A percentile compares a stretch with the other conserved stretches of the same genome.
Conservation (phyloP, 2,888 invertebrate species). For the Cosmorhoe ocellata region DNA sequence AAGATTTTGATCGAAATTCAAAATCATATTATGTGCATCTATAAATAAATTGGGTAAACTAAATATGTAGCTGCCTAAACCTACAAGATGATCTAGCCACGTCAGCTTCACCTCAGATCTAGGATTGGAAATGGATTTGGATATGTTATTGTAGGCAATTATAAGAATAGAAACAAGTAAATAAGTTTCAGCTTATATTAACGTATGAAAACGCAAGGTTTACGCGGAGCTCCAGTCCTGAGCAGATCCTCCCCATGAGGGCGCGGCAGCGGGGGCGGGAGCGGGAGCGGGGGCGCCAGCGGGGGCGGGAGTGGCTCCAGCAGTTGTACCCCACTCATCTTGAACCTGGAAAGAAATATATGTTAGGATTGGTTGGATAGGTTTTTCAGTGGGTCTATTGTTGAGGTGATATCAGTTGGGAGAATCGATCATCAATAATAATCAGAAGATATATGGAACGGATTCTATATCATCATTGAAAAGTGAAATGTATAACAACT, state of each 20-base stretch:
- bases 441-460: constrained; percentile 16
- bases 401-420: constrained; percentile 1
- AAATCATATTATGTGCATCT: too few species aligned
- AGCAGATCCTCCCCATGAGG: constrained; percentile 84
- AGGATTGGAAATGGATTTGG: neutral
- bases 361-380: too few species aligned
- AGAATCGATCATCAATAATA: constrained; percentile 10
- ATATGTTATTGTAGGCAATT: neutral
- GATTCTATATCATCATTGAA: constrained; percentile 9
- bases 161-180: constrained; percentile 50
- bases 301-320: constrained; percentile 50
- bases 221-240: constrained; percentile 81
- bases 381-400: too few species aligned
- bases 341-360: constrained; percentile 62
- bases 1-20: too few species aligned
- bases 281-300: constrained; percentile 56
- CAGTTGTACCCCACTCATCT: constrained; percentile 80
- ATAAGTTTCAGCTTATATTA: constrained; percentile 57
- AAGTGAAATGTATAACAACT: too few species aligned
- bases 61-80: too few species aligned
- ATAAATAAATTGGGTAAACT: too few species aligned
- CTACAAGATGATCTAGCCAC: too few species aligned
- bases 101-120: neutral
- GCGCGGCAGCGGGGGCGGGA: constrained; percentile 66
- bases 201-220: constrained; percentile 48